Base-by-base conservation (phyloP, 2,113 vertebrate species). In the Triplophysa tibetana region DNA sequence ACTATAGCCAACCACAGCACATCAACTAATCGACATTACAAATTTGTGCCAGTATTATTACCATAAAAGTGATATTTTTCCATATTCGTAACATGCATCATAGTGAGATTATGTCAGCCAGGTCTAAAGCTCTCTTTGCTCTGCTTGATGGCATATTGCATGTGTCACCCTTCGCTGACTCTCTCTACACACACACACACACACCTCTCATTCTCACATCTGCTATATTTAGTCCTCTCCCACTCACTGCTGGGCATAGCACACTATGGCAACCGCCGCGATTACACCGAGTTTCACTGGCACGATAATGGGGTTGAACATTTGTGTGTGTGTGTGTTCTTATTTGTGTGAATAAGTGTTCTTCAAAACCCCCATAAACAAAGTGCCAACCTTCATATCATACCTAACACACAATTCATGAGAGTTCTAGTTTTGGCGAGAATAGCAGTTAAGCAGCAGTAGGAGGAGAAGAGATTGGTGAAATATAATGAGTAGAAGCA, bases 181-280 rank as follows among this genome's bases (percentile, higher is more conserved):
- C 33, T 38, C 13, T 43, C 54, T 77, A 29, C 19, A 43, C 26
- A 74, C 41, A 41, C 26, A 74, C 41, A 41, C 48, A 21, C 50
- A 54, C 65, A 41, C n/a, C 38, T 21, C 64, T 76, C 43, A 17
- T 65, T 85, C 84, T 76, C 63, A 75, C 21, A 7, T 81, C 66
- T 87, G 82, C 60, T 88, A 14, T 81, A 75, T 85, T 86, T 84
- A 86, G 85, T 33, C 58, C 73, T 66, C 43, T 75, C 67, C 73
- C 45, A 17, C 72, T 82, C 68, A 84, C 41, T 75, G 75, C 79
- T 66, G 81, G 76, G 48, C 54, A 65, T 12, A 24, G 29, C 78
- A 81, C 78, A 79, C 85, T 80, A 79, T 41, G 83, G 85, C 77
- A 91, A 81, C 65, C 56, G 61, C 80, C 62, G 45, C 82, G 85